These are phyloP conservation scores for Cabera pusaria DNA, from an alignment of 2,888 invertebrate species.

Conservation along the genomic window DNA sequence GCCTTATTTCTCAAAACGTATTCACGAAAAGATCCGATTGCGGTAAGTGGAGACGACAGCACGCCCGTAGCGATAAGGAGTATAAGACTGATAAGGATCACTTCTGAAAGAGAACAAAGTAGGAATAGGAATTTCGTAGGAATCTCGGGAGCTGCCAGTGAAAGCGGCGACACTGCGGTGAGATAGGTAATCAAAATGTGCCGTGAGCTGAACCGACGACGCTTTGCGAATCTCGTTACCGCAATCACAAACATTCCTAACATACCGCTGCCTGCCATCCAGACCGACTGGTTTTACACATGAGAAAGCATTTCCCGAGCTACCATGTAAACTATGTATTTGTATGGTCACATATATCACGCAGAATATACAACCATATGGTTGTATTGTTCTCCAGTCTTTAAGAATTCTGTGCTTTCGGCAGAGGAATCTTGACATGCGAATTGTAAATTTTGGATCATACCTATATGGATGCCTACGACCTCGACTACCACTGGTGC, in stretches of 20 bases:
- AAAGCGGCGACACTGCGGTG: constrained; percentile 11
- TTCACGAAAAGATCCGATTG: constrained; percentile 16
- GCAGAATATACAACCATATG: too few relatives aligned
- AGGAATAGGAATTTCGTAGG: too few relatives aligned
- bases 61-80: constrained; percentile 4
- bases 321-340: too few relatives aligned
- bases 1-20: too few relatives aligned
- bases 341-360: too few relatives aligned
- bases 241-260: constrained; percentile 7
- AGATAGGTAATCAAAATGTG: constrained; percentile 6
- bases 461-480: constrained; percentile 18
- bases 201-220: constrained; percentile 1
- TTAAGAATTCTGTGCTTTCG: too few relatives aligned
- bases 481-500: constrained; percentile 48
- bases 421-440: constrained; percentile 7
- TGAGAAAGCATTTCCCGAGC: constrained; percentile 18
- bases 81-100: constrained; percentile 13
- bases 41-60: constrained; percentile 15
- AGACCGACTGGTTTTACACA: constrained; percentile 20
- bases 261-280: too few relatives aligned
- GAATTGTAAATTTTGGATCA: constrained; percentile 1
- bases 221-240: constrained; percentile 13
- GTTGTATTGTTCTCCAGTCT: too few relatives aligned
- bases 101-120: constrained; percentile 5
- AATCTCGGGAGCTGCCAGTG: constrained; percentile 14